A percentile compares a stretch with the other conserved stretches of the same genome.
These are phyloP conservation scores for Neopelma chrysocephalum DNA, from an alignment of 2,797 vertebrate genomes.

Conservation along the genomic window DNA sequence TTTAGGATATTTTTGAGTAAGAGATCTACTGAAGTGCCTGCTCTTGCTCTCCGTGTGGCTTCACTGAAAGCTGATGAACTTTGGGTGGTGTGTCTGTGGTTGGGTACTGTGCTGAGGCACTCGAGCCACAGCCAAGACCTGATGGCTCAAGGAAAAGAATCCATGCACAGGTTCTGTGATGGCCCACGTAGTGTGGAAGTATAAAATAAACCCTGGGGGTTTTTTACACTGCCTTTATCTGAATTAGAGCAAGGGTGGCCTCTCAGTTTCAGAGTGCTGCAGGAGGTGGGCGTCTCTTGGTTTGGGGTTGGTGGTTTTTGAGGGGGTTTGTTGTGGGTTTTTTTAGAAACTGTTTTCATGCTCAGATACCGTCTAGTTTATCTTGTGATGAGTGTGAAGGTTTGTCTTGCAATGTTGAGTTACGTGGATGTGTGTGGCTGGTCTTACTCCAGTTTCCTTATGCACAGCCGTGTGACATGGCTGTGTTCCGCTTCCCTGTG, in stretches of 20 bases:
- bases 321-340: not conserved
- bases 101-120: not conserved
- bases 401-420: not conserved
- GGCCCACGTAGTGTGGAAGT: fast-evolving
- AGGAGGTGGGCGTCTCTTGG: not conserved
- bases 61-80: not conserved
- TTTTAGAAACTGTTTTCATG: not conserved
- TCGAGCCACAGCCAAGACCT: fast-evolving
- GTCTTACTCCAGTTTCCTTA: not conserved
- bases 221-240: fast-evolving
- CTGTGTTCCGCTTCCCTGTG: not conserved
- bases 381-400: not conserved
- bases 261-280: not conserved
- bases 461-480: not conserved
- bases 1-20: not conserved
- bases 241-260: not conserved
- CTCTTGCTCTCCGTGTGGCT: not conserved
- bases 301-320: not conserved
- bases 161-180: fast-evolving
- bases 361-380: not conserved
- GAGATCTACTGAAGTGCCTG: not conserved
- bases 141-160: not conserved
- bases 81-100: not conserved
- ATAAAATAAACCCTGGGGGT: not conserved
- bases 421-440: not conserved